These are phyloP conservation scores for Seriola aureovittata DNA, from an alignment of 2,113 vertebrate species.

Conservation along the genomic window DNA sequence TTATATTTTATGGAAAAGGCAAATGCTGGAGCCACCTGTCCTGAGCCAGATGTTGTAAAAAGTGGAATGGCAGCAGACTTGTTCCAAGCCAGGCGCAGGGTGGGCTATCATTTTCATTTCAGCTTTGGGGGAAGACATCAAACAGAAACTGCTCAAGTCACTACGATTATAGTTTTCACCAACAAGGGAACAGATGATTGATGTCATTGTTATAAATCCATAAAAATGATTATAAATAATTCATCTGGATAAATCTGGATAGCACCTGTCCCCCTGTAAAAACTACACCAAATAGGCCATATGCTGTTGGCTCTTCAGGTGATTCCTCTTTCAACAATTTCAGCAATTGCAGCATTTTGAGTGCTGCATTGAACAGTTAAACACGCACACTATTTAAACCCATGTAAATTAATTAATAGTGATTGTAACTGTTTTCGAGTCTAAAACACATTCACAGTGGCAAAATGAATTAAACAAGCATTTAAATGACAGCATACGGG, in stretches of 20 bases:
- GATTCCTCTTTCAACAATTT: neutral
- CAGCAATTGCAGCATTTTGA: neutral
- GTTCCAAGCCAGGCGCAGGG: neutral
- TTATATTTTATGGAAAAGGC: constrained; percentile 24
- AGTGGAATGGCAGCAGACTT: neutral
- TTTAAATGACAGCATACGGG: neutral
- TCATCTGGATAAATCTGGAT: neutral
- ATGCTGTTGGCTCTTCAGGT: neutral
- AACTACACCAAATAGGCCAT: neutral
- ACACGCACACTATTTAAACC: neutral
- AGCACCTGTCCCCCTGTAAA: neutral
- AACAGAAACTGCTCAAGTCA: neutral
- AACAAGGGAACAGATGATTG: neutral
- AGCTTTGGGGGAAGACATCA: neutral
- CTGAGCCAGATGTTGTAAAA: constrained; percentile 31
- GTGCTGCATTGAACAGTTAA: neutral
- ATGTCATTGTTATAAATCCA: neutral
- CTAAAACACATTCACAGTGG: neutral
- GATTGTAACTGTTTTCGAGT: neutral
- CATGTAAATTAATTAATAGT: neutral
- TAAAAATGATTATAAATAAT: no score
- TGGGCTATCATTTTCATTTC: neutral
- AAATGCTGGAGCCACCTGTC: constrained; percentile 33
- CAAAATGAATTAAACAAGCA: neutral
- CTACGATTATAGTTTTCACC: neutral